Evolutionary conservation across 2,113 vertebrate genomes (phyloP).

Genomic region (Circaetus cinerascens): DNA sequence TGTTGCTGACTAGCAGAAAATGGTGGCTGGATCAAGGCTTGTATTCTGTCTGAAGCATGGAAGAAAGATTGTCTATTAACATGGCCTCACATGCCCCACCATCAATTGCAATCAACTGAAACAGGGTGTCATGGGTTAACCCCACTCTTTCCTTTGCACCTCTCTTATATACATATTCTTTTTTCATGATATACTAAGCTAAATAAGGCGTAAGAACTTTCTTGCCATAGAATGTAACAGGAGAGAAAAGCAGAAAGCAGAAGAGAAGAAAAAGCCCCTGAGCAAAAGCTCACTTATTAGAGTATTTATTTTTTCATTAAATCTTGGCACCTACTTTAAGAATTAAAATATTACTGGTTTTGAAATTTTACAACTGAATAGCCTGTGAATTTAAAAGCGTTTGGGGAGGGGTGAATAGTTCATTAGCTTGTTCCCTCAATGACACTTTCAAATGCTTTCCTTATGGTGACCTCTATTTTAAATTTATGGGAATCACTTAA

Average conservation of each 20-base stretch:
- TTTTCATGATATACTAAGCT: not conserved
- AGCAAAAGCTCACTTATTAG: not conserved
- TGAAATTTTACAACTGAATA: conserved; percentile 43
- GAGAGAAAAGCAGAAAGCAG: conserved; percentile 15
- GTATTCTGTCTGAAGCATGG: not conserved
- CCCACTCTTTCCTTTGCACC: not conserved
- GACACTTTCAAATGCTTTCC: conserved; percentile 65
- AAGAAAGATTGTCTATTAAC: not conserved
- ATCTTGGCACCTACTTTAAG: conserved; percentile 26
- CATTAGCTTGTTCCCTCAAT: conserved; percentile 58
- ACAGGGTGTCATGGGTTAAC: not conserved
- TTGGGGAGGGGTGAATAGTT: conserved; percentile 50
- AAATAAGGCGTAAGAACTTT: not conserved
- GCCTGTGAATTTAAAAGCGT: conserved; percentile 46
- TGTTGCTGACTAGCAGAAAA: not conserved
- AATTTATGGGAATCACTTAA: conserved; percentile 75
- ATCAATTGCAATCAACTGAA: not conserved
- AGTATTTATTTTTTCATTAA: conserved; percentile 29
- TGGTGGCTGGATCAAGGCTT: not conserved
- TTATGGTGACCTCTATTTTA: conserved; percentile 67
- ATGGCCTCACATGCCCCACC: not conserved
- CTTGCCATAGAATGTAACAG: not conserved
- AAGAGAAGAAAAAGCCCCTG: not conserved
- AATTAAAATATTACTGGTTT: conserved; percentile 48
- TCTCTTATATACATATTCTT: not conserved